Conservation (phyloP, 2,797 vertebrate genomes). For the Helostoma temminkii region DNA sequence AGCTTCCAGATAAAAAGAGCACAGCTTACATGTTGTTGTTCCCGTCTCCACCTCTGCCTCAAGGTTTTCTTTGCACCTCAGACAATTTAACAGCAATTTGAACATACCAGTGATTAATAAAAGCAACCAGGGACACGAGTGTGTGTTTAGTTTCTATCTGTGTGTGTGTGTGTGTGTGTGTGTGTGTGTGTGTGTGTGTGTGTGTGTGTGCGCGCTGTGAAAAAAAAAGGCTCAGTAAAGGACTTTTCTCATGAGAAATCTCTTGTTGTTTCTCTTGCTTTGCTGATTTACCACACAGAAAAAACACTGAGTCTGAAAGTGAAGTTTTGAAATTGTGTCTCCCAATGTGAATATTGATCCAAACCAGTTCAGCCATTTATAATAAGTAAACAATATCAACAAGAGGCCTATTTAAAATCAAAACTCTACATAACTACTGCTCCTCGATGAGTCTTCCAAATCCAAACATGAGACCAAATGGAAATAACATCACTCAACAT, state of each 20-base stretch:
- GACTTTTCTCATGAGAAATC: constrained; percentile 51
- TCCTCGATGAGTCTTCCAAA: no score
- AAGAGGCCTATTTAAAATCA: no score
- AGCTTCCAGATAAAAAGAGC: constrained; percentile 46
- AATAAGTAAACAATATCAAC: no score
- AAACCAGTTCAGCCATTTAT: no score
- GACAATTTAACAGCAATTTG: constrained; percentile 73
- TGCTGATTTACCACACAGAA: constrained; percentile 25
- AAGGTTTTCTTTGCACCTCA: constrained; percentile 68
- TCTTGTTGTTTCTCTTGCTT: constrained; percentile 34
- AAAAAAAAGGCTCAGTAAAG: constrained; percentile 52
- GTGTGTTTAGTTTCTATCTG: constrained; percentile 17
- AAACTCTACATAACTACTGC: no score
- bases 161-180: constrained; percentile 27
- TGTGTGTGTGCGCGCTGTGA: constrained; percentile 33
- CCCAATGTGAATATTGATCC: no score
- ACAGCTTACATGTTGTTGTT: constrained; percentile 29
- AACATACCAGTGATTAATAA: constrained; percentile 69
- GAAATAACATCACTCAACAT: no score
- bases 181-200: constrained; percentile 18
- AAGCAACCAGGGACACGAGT: constrained; percentile 1
- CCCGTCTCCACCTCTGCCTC: constrained; percentile 47
- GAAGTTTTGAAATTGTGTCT: background rate
- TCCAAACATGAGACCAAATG: no score
- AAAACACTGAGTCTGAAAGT: no score